Percentiles rank a stretch among this genome's conserved stretches.
Evolutionary conservation across 2,113 vertebrate genomes (phyloP).

Genomic region (Uropsilus gracilis): DNA sequence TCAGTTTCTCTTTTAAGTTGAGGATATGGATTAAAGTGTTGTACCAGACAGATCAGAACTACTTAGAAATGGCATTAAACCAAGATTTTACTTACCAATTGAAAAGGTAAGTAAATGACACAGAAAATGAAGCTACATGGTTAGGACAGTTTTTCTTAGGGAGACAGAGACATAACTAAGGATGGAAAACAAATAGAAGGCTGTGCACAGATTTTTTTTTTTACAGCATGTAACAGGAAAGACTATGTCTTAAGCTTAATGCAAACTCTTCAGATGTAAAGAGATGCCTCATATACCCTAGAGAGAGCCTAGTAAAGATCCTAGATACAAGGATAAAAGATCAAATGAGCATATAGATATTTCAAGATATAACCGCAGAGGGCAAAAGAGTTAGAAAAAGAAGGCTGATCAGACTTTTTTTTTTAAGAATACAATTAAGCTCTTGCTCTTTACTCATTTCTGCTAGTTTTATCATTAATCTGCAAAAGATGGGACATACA

Average conservation of each 20-base stretch:
- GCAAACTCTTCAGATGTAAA: constrained; percentile 1
- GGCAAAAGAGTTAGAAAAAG: neutral
- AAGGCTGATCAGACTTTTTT: neutral
- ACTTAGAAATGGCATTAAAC: neutral
- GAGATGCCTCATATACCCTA: neutral
- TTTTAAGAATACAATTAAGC: neutral
- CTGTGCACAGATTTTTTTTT: neutral
- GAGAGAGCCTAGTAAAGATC: neutral
- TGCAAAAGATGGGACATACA: neutral
- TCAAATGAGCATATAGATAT: neutral
- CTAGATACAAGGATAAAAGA: neutral
- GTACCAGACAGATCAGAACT: constrained; percentile 11
- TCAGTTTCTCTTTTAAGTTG: neutral
- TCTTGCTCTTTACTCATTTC: neutral
- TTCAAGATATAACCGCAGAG: neutral
- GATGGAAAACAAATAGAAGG: neutral
- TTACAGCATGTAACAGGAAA: neutral
- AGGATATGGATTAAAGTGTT: neutral
- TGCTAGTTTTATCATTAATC: constrained; percentile 21
- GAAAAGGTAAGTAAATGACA: neutral
- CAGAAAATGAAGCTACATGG: neutral
- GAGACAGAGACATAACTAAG: neutral
- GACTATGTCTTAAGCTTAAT: neutral
- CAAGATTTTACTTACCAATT: neutral
- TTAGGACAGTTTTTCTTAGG: neutral